Base-by-base conservation (phyloP, 2,888 invertebrate genomes). In the Dynastes tityus region DNA sequence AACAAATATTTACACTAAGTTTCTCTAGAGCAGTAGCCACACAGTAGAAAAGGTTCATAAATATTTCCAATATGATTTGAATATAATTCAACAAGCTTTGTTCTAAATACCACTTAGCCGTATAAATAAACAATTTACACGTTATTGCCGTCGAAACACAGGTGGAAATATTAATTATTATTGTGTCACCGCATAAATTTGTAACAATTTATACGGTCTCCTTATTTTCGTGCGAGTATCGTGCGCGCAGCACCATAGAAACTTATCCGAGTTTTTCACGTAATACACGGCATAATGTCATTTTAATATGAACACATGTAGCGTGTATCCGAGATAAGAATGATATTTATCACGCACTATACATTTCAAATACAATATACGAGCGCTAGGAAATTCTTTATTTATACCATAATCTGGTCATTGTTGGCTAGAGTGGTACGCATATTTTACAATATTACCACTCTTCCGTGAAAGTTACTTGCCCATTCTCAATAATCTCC, bases 391-490 rank as follows among this genome's bases (percentile, higher is more conserved):
- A 74, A 79, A 76, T 61, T 76, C 70, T 79, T 79, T 76, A 79
- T 79, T 79, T 79, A 79, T 76, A 67, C 76, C 37, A 73, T 79
- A 79, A 79, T 79, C 79, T 73, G 79, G 73, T 70, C 71, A 79
- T 79, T 79, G 79, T 79, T 73, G 74, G 51, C 55, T 77, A 49
- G 76, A 77, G 79, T 77, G 53, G 77, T 65, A 61, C 73, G 77
- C 77, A 77, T 73, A 79, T 67, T 80, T 81, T 80, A 81, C 80
- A 77, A 80, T 77, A 70, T 79, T 77, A 79, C 78, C 76, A 77
- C 80, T 85, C 85, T 85, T 86, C 86, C 85, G 85, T 85, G 85
- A 85, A 85, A 85, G 86, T 85, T 84, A 83, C 82, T 83, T 82
- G 84, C 84, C 85, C 84, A 84, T 85, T 85, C 84, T 83, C 82